These are phyloP conservation scores for Lycophotia porphyrea DNA, from an alignment of 2,888 invertebrate genomes.

Conservation along the genomic window DNA sequence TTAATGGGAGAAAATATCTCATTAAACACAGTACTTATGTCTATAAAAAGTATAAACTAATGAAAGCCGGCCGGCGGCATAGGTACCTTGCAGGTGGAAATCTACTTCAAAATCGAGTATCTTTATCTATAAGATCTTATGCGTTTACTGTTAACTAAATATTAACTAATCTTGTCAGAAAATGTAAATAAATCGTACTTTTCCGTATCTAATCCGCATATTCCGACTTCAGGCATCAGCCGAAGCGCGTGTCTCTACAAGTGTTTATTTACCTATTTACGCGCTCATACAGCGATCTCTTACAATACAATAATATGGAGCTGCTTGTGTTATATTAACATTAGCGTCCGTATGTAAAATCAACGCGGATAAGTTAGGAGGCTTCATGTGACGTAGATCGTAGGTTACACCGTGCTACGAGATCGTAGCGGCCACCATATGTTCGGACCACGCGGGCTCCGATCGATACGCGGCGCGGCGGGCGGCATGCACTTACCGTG, in stretches of 20 bases:
- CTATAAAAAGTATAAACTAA: constrained; percentile 20
- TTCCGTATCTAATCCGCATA: constrained; percentile 31
- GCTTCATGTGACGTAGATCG: constrained; percentile 74
- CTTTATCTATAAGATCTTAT: constrained; percentile 4
- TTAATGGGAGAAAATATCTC: constrained; percentile 2
- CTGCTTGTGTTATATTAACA: constrained; percentile 69
- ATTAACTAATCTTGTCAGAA: constrained; percentile 60
- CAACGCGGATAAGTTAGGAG: constrained; percentile 64
- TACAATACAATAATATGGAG: constrained; percentile 65
- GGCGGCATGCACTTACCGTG: constrained; percentile 88
- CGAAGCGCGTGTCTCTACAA: constrained; percentile 78
- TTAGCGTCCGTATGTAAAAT: constrained; percentile 68
- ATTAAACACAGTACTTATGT: background rate
- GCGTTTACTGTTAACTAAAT: constrained; percentile 56
- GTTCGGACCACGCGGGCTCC: constrained; percentile 85
- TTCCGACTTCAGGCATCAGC: constrained; percentile 48
- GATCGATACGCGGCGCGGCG: constrained; percentile 85
- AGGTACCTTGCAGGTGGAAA: constrained; percentile 14
- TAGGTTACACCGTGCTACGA: constrained; percentile 78
- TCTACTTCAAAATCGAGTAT: constrained; percentile 13
- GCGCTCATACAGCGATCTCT: constrained; percentile 60
- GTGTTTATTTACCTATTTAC: constrained; percentile 86
- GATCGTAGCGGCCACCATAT: constrained; percentile 86
- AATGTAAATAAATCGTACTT: constrained; percentile 54
- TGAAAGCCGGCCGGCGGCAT: constrained; percentile 34